Percentiles rank a stretch among this genome's conserved stretches.
Evolutionary conservation across 2,113 vertebrate species (phyloP).

Genomic region (Corydoras sp.): DNA sequence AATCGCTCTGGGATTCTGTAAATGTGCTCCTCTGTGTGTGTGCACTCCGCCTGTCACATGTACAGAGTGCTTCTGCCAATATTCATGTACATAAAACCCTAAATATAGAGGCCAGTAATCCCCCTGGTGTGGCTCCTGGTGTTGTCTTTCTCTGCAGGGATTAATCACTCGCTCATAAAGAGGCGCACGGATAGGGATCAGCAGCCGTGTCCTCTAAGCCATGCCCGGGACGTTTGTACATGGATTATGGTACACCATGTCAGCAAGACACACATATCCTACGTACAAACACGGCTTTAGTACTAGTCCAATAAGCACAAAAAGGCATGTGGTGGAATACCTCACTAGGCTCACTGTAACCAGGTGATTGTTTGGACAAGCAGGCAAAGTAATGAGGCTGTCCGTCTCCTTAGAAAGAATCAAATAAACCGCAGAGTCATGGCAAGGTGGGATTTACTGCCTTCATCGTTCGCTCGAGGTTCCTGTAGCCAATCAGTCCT

Average conservation of each 20-base stretch:
- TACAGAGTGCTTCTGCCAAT: slow-evolving; percentile 88
- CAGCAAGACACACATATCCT: slow-evolving; percentile 38
- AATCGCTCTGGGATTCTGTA: slow-evolving; percentile 75
- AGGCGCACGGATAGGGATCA: slow-evolving; percentile 10
- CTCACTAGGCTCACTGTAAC: background rate
- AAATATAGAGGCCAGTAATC: slow-evolving; percentile 75
- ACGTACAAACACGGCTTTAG: background rate
- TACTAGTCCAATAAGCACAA: background rate
- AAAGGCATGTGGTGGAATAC: background rate
- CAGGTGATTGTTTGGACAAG: background rate
- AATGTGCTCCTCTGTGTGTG: slow-evolving; percentile 82
- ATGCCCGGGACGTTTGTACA: slow-evolving; percentile 6
- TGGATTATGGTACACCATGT: slow-evolving; percentile 25
- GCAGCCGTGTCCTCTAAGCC: slow-evolving; percentile 15
- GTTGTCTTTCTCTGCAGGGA: slow-evolving; percentile 63
- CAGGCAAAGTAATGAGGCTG: background rate
- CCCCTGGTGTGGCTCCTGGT: slow-evolving; percentile 59
- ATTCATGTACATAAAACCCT: slow-evolving; percentile 78
- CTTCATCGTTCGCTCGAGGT: background rate
- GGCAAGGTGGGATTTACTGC: slow-evolving; percentile 16
- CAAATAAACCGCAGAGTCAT: background rate
- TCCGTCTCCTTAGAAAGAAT: slow-evolving; percentile 3
- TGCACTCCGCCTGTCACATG: slow-evolving; percentile 79
- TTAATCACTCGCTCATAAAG: slow-evolving; percentile 26
- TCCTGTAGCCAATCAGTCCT: slow-evolving; percentile 3